Conservation (phyloP, 2,113 vertebrate genomes). For the Struthio camelus region DNA sequence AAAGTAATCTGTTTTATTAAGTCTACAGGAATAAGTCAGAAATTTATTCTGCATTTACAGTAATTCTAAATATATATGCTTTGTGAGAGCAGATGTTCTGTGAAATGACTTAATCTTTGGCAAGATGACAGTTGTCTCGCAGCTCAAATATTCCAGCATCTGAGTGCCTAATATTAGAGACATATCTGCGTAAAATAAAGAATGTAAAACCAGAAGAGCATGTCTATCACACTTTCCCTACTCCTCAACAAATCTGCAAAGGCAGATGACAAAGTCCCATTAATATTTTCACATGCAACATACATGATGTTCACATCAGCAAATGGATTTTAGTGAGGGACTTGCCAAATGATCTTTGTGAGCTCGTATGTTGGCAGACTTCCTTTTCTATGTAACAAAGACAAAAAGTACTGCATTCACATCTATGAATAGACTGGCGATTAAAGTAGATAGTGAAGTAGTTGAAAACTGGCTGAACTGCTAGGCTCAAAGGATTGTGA, state of each 20-base stretch:
- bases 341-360: background rate
- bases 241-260: background rate
- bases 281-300: background rate
- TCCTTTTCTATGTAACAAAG: background rate
- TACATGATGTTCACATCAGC: background rate
- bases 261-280: background rate
- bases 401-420: background rate
- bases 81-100: slow-evolving; percentile 4
- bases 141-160: slow-evolving; percentile 18
- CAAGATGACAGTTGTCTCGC: background rate
- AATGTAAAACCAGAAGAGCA: background rate
- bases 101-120: background rate
- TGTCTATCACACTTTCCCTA: background rate
- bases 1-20: background rate
- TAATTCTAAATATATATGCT: background rate
- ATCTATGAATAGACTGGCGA: background rate
- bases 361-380: background rate
- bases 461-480: background rate
- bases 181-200: background rate
- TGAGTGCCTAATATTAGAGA: slow-evolving; percentile 8
- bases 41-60: background rate
- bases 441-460: background rate
- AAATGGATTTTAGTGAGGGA: background rate
- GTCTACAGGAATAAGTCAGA: background rate
- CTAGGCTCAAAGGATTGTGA: background rate